Evolutionary conservation across 2,797 vertebrate species (phyloP).

Genomic region (Gallinago nigripennis): DNA sequence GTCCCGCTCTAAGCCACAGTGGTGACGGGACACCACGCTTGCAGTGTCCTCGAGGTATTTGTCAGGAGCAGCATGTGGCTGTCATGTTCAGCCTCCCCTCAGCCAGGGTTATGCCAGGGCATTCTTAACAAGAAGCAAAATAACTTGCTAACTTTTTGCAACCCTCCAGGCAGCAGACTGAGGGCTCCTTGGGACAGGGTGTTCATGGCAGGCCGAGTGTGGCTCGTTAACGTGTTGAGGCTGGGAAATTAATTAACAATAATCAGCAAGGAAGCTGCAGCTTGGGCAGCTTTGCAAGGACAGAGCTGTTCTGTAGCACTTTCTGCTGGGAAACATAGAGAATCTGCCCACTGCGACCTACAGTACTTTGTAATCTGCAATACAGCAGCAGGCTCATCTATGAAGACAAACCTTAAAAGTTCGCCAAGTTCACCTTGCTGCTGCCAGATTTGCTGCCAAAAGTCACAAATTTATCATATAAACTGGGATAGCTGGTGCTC

Average conservation of each 20-base stretch:
- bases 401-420: fast-evolving
- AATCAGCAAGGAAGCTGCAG: background rate
- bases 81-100: background rate
- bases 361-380: background rate
- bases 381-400: background rate
- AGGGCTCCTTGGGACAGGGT: background rate
- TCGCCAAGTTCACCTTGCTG: background rate
- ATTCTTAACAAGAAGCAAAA: background rate
- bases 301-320: background rate
- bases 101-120: background rate
- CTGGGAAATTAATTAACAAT: background rate
- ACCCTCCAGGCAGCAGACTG: background rate
- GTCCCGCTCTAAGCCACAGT: fast-evolving
- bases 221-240: background rate
- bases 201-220: background rate
- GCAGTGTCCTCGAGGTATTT: background rate
- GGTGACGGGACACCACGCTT: background rate
- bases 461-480: background rate
- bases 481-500: background rate
- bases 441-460: background rate
- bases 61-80: background rate
- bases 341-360: background rate
- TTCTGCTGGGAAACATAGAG: background rate
- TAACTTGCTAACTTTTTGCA: background rate
- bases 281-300: background rate